Percentiles rank a stretch among this genome's conserved stretches.
Conservation (phyloP, 2,888 invertebrate genomes). For the Diplazon laetatorius region DNA sequence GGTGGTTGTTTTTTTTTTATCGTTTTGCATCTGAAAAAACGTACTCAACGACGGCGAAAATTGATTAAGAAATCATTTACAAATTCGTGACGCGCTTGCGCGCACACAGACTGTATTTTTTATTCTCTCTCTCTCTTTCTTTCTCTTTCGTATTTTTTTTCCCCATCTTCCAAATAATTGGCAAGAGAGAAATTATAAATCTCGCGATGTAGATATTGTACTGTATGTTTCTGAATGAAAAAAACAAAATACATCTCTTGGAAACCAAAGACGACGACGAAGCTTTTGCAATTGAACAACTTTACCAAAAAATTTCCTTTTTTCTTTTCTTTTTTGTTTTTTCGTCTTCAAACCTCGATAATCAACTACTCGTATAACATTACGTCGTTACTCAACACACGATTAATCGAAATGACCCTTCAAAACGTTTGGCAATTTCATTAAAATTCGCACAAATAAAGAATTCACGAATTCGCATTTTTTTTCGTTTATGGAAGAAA, state of each 20-base stretch:
- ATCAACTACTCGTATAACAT: conserved; percentile 3
- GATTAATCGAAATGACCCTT: conserved; percentile 2
- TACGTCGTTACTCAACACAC: conserved; percentile 1
- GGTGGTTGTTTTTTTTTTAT: conserved; percentile 23
- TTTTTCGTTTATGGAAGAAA: background rate
- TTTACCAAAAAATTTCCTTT: conserved; percentile 2
- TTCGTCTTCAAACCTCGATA: too few relatives aligned
- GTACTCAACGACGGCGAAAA: conserved; percentile 74
- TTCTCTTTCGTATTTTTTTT: background rate
- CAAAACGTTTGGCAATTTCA: background rate
- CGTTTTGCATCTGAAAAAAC: conserved; percentile 58
- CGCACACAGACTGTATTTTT: conserved; percentile 1
- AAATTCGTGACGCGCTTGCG: conserved; percentile 34
- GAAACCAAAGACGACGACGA: conserved; percentile 7
- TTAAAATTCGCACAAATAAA: background rate
- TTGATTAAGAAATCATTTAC: conserved; percentile 72
- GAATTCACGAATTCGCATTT: background rate
- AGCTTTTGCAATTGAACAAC: conserved; percentile 2
- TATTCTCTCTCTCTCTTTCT: conserved; percentile 8
- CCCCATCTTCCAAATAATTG: background rate
- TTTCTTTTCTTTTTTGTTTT: too few relatives aligned
- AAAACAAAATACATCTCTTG: background rate
- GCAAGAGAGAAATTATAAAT: conserved; percentile 9
- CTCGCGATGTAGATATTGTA: conserved; percentile 23
- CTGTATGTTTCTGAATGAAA: conserved; percentile 18